Evolutionary conservation across 30 jellyfish, hydroid and myxozoan genomes (phyloP), one percentile per base, ranked within the genome.

Genomic region (Nemopilema nomurai): DNA sequence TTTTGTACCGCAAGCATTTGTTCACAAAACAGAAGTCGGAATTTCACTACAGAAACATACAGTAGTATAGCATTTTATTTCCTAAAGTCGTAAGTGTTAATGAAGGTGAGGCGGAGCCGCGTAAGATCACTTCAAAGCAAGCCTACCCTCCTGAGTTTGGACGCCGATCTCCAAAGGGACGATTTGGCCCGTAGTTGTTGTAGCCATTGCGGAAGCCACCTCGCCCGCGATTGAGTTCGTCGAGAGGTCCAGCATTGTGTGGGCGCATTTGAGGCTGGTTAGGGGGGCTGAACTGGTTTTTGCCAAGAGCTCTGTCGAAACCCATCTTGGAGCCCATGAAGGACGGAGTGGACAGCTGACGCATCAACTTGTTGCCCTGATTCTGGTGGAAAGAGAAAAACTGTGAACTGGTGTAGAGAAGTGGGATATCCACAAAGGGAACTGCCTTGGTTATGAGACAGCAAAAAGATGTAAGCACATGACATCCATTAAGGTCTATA

Each of bases 291-390:
- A 53, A 83, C 33, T 83, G 92, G 76, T 71, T 73, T 53, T 83
- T 83, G 80, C 80, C 53, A 18, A 83, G 75, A 17, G 86, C 81
- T 52, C 92, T 71, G 81, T 83, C 92, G 26, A 83, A 70, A 49
- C 82, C 84, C 86, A 87, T 24, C 86, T 78, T 87, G 31, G 89
- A 79, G 3, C 88, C 88, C 90, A 87, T 79, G 70, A 87, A 87
- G 53, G 84, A 66, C 50, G 96, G 96, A 0, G 89, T 87, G 26
- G 96, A 87, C 67, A 87, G 69, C 77, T 87, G 96, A 31, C 96
- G 96, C 81, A 71, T 71, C 81, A 87, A 49, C 63, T 87, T 87
- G 92, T 62, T 83, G 30, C 92, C 86, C 29, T 71, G 92, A 62
- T 83, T 83, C 62, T 82, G 85, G 62, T 69, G 76, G 25, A 62